Base-by-base conservation (phyloP, 1,140 invertebrate species). In the Drosophila lacteicornis region DNA sequence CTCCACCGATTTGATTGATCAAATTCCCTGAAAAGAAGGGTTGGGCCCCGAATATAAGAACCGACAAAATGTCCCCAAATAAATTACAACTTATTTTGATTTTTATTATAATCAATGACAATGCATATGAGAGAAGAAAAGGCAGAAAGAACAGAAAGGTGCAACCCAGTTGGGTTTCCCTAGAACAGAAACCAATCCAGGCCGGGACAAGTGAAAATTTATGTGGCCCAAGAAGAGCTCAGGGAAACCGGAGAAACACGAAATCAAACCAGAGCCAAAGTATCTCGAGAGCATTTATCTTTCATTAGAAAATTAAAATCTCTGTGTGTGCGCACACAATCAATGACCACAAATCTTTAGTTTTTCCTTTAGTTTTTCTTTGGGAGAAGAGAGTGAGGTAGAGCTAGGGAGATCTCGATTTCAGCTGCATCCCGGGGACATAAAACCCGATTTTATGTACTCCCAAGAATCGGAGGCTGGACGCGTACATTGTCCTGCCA, bases 231-330 rank as follows among this genome's bases (percentile, higher is more conserved):
- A 43, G 51, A 53, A 51, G 45, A 45, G 19, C 27, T 11, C 50
- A 8, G 51, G 27, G 38, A 53, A 67, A 67, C 67, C 30, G 49
- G 67, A 67, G 62, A 70, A 67, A 70, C 67, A 62, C 66, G 66
- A 76, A 69, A 47, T 58, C 63, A 56, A 59, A 62, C 58, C 58
- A 58, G 27, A 78, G 60, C 60, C 49, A 63, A 63, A 56, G 55
- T 51, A 73, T 75, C 69, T 75, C 61, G 62, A 69, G 55, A 67
- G 68, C 80, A 90, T 88, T 91, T 90, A 90, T 90, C 87, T 90
- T 90, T 90, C 85, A 82, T 86, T 86, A 82, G 85, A 90, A 90
- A 90, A 80, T 90, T 73, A 82, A 70, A 91, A 91, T 91, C 85
- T 88, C 71, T 62, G 81, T 84, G 83, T 87, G 85, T 79, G 69